These are phyloP conservation scores for Cryptocephalus moraei DNA, from an alignment of 2,888 invertebrate species.

Conservation along the genomic window DNA sequence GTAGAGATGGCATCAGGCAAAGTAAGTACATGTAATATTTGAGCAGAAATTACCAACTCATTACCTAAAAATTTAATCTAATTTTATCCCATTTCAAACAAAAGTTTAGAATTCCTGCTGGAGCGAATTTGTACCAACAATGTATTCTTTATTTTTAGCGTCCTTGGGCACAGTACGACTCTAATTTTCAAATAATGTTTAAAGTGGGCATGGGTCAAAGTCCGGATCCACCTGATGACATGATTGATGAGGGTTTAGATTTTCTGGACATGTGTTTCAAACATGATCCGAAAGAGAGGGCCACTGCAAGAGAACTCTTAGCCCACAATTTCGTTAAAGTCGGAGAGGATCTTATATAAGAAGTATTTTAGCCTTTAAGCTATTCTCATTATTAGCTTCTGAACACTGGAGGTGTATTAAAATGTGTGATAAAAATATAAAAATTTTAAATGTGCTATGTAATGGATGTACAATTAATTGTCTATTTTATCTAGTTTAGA, in stretches of 20 bases:
- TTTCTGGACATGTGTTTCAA: constrained; percentile 72
- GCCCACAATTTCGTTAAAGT: constrained; percentile 70
- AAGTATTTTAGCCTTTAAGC: background rate
- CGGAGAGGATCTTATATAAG: constrained; percentile 24
- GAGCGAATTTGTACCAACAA: no score
- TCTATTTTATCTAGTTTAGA: no score
- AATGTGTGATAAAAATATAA: no score
- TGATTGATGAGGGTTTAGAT: constrained; percentile 74
- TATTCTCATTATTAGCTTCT: no score
- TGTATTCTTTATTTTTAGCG: constrained; percentile 44
- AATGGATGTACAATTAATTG: no score
- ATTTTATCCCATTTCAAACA: no score
- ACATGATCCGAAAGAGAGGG: constrained; percentile 67
- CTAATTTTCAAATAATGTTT: constrained; percentile 92
- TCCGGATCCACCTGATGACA: constrained; percentile 61
- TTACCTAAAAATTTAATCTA: no score
- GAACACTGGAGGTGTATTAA: no score
- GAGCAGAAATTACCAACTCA: no score
- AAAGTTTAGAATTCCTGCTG: no score
- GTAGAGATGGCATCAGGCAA: constrained; percentile 93
- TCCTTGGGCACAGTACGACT: constrained; percentile 88
- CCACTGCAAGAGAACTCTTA: constrained; percentile 58
- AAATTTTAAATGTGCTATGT: no score
- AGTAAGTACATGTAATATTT: constrained; percentile 39
- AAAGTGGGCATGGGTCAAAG: constrained; percentile 88